Base-by-base conservation (phyloP, 2,797 vertebrate species). In the Scomberomorus guttatus region DNA sequence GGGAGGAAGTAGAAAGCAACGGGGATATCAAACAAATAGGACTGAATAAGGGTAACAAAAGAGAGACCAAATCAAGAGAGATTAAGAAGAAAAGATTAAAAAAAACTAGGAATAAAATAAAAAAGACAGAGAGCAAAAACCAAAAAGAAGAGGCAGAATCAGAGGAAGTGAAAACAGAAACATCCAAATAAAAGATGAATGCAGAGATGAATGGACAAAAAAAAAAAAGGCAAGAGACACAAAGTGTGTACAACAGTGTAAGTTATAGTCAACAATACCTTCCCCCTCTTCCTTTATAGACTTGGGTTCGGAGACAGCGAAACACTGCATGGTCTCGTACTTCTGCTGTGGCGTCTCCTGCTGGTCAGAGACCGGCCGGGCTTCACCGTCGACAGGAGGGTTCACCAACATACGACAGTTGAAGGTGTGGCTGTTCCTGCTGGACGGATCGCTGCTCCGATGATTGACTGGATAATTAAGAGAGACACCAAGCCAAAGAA, bases 251-350 rank as follows among this genome's bases (percentile, higher is more conserved):
- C 11, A 14, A 42, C 13, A 46, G 0, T 8, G 3, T 29, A 18
- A 17, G 1, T 11, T 0, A 18, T 10, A 68, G 17, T 20, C 15
- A 1, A 24, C 14, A 0, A 0, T 95, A 99, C 98, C 98, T 97
- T 99, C 98, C 42, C 97, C 97, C 0, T 99, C 98, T 86, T 99
- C 98, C 90, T 96, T 98, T 94, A 99, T 98, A 75, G 97, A 98
- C 95, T 98, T 98, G 93, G 98, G 98, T 90, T 99, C 97, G 37
- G 97, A 99, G 84, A 99, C 97, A 32, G 98, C 97, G 71, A 99
- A 99, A 86, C 98, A 99, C 97, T 99, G 98, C 98, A 99, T 98
- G 96, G 97, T 97, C 96, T 99, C 97, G 0, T 99, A 99, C 89
- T 97, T 99, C 95, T 98, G 98, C 77, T 95, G 94, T 52, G 95